Conservation (phyloP, 1,140 invertebrate species). For the Caerostris extrusa region DNA sequence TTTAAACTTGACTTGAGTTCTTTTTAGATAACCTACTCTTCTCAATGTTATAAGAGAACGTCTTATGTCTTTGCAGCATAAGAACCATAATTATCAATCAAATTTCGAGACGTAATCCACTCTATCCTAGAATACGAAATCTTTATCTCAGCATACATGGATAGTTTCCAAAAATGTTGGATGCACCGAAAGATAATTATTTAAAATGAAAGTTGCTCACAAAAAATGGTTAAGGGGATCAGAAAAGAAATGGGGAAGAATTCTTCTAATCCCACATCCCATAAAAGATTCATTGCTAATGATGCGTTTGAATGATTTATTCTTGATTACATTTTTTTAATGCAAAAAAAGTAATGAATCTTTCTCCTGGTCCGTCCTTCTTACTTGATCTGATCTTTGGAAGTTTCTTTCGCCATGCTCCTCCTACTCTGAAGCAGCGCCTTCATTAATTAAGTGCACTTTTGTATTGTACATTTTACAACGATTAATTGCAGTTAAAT, state of each 20-base stretch:
- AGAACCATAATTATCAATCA: too few relatives aligned
- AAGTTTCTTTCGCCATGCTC: not conserved
- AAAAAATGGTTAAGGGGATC: not conserved
- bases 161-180: too few relatives aligned
- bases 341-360: constrained; percentile 9
- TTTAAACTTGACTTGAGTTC: too few relatives aligned
- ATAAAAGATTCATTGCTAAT: not conserved
- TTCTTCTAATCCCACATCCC: not conserved
- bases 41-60: too few relatives aligned
- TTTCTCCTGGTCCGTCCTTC: not conserved
- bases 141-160: too few relatives aligned
- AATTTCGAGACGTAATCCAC: too few relatives aligned
- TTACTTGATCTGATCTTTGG: not conserved
- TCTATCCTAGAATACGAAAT: too few relatives aligned
- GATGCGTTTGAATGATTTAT: constrained; percentile 3
- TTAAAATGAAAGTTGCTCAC: not conserved
- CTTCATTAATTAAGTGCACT: constrained; percentile 31
- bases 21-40: too few relatives aligned
- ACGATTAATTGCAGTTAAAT: constrained; percentile 37
- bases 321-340: not conserved
- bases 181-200: too few relatives aligned
- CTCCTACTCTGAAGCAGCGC: constrained; percentile 3
- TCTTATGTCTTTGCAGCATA: too few relatives aligned
- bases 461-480: not conserved
- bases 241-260: not conserved